phyloP scores from a whole-genome alignment of 2,113 vertebrate genomes.

The Spheniscus mendiculus region DNA sequence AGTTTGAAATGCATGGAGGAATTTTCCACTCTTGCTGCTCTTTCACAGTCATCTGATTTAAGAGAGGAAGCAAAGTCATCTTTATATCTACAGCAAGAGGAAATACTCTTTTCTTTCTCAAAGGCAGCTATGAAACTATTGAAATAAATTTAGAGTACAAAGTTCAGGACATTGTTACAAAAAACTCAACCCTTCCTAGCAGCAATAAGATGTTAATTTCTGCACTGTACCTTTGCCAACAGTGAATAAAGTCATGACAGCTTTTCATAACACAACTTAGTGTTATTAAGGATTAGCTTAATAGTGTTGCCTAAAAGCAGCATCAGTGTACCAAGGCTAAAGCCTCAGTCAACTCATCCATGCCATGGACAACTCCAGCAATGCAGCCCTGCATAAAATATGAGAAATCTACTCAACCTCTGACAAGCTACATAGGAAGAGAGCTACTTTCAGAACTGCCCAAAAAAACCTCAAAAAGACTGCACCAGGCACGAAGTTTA shows the following conservation, averaged over 20 bases:
- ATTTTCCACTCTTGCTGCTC: constrained; percentile 99
- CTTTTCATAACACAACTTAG: not conserved
- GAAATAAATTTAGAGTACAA: not conserved
- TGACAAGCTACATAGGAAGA: not conserved
- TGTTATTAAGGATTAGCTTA: not conserved
- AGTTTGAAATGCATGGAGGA: constrained; percentile 98
- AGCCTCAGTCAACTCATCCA: not conserved
- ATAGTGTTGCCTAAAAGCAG: not conserved
- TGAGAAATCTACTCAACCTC: not conserved
- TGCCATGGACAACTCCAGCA: not conserved
- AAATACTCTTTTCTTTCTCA: not conserved
- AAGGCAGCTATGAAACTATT: not conserved
- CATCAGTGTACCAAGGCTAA: not conserved
- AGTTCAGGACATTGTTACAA: not conserved
- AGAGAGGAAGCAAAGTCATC: not conserved
- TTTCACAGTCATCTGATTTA: constrained; percentile 94
- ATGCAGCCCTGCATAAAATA: not conserved
- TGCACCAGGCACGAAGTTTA: not conserved
- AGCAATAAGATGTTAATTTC: not conserved
- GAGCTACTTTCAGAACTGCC: not conserved
- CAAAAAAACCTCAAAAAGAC: not conserved
- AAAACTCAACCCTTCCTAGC: not conserved
- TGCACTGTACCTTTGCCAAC: not conserved
- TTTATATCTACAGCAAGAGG: not conserved
- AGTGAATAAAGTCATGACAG: not conserved